Evolutionary conservation across 2,888 invertebrate species (phyloP).

Genomic region (Ormyrus labotus): DNA sequence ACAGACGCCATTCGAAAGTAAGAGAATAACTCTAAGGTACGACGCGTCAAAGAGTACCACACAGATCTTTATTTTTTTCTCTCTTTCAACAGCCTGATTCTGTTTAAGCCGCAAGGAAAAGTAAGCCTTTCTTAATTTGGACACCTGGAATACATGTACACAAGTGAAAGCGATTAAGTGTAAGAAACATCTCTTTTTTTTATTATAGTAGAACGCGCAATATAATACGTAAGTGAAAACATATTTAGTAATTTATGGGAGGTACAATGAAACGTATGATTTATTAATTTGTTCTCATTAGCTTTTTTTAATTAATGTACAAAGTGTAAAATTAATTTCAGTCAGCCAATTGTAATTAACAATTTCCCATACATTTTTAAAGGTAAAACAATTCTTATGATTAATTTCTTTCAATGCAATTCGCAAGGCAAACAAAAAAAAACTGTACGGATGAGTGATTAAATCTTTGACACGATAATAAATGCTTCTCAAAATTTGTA

Average conservation of each 20-base stretch:
- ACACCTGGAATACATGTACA: neutral
- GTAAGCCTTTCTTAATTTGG: conserved; percentile 14
- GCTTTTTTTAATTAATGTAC: no score
- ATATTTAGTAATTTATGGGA: no score
- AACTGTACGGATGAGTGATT: neutral
- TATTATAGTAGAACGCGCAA: neutral
- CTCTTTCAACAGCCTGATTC: conserved; percentile 10
- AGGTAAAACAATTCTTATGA: no score
- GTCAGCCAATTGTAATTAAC: conserved; percentile 1
- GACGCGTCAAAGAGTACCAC: no score
- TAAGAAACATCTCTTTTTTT: conserved; percentile 17
- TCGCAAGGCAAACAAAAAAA: neutral
- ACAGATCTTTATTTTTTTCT: conserved; percentile 20
- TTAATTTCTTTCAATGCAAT: neutral
- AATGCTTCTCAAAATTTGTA: neutral
- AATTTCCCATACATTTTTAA: neutral
- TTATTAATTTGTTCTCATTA: no score
- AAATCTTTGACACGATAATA: conserved; percentile 29
- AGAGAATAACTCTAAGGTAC: no score
- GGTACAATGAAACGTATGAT: no score
- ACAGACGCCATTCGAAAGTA: no score
- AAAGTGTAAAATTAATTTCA: no score
- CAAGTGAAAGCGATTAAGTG: conserved; percentile 23
- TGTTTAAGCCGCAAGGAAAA: neutral
- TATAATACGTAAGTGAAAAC: neutral